phyloP scores from a whole-genome alignment of 2,113 vertebrate species.

The Conger conger region DNA sequence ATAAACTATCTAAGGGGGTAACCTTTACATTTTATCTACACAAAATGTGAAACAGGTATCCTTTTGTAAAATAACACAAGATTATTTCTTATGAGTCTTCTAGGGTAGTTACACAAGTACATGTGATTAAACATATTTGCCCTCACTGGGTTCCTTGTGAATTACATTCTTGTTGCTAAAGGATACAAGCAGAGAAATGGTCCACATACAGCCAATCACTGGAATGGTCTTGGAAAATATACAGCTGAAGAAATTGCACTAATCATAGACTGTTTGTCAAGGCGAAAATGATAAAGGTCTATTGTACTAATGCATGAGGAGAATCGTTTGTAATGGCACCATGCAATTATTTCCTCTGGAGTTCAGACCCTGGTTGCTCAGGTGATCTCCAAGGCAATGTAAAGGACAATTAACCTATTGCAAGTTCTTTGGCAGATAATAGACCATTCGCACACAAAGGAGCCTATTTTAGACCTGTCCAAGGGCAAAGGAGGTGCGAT shows the following conservation, averaged over 20 bases:
- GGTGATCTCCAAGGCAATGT: background rate
- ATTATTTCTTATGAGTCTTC: background rate
- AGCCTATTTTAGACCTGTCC: background rate
- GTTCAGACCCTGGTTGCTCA: background rate
- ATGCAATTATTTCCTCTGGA: background rate
- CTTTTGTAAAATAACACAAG: background rate
- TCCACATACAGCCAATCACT: background rate
- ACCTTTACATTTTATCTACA: background rate
- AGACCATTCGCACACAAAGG: background rate
- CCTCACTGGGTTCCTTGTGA: background rate
- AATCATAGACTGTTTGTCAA: slow-evolving; percentile 10
- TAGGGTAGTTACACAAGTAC: background rate
- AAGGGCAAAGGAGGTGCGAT: slow-evolving; percentile 4
- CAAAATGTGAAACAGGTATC: background rate
- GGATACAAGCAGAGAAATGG: background rate
- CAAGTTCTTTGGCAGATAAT: background rate
- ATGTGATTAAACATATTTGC: background rate
- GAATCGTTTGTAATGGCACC: background rate
- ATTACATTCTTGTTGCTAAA: background rate
- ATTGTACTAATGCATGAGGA: background rate
- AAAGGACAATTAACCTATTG: slow-evolving; percentile 10
- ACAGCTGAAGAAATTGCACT: background rate
- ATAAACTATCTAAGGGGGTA: background rate
- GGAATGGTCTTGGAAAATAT: background rate
- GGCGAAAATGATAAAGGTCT: background rate